Conservation (phyloP, 2,113 vertebrate species). For the Dicentrarchus labrax region DNA sequence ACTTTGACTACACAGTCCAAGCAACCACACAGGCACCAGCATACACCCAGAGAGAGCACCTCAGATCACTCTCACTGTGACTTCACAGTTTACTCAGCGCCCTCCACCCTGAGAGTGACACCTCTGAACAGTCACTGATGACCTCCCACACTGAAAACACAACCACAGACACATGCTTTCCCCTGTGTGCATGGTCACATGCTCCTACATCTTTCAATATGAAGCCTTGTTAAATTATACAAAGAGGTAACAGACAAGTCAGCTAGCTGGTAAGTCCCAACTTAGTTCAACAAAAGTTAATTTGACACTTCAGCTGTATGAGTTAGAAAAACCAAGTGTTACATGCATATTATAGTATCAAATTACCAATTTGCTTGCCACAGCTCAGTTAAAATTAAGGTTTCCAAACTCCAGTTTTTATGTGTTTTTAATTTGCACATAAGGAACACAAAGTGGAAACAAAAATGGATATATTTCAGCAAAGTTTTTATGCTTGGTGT, state of each 20-base stretch:
- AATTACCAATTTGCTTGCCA: no score
- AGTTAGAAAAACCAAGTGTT: no score
- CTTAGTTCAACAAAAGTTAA: background rate
- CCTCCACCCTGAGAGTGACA: constrained; percentile 32
- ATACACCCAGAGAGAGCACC: constrained; percentile 34
- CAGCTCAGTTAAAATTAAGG: no score
- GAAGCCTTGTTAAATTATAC: background rate
- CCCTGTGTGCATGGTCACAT: constrained; percentile 4
- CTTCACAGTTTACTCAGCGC: constrained; percentile 54
- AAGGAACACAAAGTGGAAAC: no score
- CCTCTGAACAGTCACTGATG: constrained; percentile 30
- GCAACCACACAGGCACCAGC: constrained; percentile 34
- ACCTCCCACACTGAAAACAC: constrained; percentile 47
- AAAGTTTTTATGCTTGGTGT: no score
- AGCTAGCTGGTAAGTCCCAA: background rate
- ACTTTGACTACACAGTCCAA: constrained; percentile 53
- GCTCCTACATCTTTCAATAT: background rate
- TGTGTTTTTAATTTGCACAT: no score
- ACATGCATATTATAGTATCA: no score
- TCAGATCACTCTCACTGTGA: constrained; percentile 52
- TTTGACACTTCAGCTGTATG: no score
- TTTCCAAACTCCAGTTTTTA: no score
- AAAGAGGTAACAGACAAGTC: background rate
- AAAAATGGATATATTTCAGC: no score
- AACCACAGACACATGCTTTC: constrained; percentile 6